Conservation (phyloP, 2,888 invertebrate genomes). For the Drosophila buzzatii region DNA sequence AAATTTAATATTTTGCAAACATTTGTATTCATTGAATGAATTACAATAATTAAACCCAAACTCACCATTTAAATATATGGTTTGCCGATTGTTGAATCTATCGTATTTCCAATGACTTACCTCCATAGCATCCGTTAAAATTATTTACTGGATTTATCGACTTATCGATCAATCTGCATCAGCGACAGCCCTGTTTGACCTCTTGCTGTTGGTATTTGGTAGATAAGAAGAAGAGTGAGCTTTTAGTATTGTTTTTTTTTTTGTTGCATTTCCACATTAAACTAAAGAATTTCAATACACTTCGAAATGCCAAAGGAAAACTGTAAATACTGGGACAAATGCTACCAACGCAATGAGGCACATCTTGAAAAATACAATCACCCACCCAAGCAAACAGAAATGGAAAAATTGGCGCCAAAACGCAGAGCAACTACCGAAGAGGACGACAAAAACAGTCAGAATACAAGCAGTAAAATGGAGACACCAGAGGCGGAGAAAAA, state of each 20-base stretch:
- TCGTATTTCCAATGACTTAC: background rate
- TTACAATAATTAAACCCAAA: constrained; percentile 66
- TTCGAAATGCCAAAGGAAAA: constrained; percentile 85
- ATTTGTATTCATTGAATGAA: constrained; percentile 80
- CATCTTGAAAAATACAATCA: constrained; percentile 92
- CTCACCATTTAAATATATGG: constrained; percentile 10
- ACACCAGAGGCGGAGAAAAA: constrained; percentile 19
- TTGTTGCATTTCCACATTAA: background rate
- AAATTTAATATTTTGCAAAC: constrained; percentile 55
- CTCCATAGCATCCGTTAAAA: background rate
- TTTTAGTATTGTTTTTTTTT: constrained; percentile 1
- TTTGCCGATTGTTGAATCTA: background rate
- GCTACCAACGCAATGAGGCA: constrained; percentile 92
- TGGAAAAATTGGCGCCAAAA: constrained; percentile 71
- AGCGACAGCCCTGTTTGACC: constrained; percentile 7
- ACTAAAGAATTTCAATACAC: constrained; percentile 4
- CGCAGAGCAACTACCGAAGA: constrained; percentile 39
- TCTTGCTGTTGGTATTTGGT: constrained; percentile 6
- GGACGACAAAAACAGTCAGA: constrained; percentile 25
- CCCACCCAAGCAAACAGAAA: constrained; percentile 86
- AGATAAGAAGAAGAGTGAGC: constrained; percentile 40
- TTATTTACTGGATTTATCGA: constrained; percentile 5
- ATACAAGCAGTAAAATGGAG: constrained; percentile 25
- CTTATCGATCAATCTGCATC: background rate
- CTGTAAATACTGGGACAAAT: constrained; percentile 92